Evolutionary conservation across 1,140 invertebrate genomes (phyloP).

Genomic region (Trachymyrmex septentrionalis): DNA sequence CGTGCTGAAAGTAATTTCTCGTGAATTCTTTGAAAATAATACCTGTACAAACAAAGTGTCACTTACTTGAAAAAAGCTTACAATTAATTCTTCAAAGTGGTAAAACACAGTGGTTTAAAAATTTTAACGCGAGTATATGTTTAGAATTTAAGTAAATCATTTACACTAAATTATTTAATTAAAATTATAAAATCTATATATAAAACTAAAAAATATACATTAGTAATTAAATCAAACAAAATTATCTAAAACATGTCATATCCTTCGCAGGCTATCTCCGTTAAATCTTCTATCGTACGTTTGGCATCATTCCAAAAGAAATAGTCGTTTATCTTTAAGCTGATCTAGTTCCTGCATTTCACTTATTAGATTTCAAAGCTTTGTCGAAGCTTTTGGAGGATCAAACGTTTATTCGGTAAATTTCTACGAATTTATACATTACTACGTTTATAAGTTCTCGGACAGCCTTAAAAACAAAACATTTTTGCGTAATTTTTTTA

Average conservation of each 20-base stretch:
- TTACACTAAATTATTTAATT: too few relatives aligned
- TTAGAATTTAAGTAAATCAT: too few relatives aligned
- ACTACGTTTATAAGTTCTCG: too few relatives aligned
- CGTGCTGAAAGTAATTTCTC: background rate
- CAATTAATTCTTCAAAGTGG: too few relatives aligned
- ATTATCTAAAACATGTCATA: background rate
- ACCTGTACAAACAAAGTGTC: background rate
- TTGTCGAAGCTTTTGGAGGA: background rate
- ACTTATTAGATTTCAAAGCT: background rate
- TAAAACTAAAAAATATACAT: background rate
- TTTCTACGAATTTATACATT: background rate
- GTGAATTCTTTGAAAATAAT: background rate
- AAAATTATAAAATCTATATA: too few relatives aligned
- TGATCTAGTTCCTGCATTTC: background rate
- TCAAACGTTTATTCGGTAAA: background rate
- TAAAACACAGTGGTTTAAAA: too few relatives aligned
- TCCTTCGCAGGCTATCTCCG: background rate
- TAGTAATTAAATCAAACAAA: background rate
- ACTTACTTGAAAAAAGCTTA: background rate
- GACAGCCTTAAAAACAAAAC: too few relatives aligned
- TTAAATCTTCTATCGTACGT: constrained; percentile 15
- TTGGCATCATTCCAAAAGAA: constrained; percentile 8
- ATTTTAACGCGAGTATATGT: too few relatives aligned
- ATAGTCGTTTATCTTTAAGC: background rate
- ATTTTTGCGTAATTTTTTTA: too few relatives aligned